A percentile compares a stretch with the other conserved stretches of the same genome.
phyloP scores from a whole-genome alignment of 2,113 vertebrate genomes.

The Eurypyga helias region DNA sequence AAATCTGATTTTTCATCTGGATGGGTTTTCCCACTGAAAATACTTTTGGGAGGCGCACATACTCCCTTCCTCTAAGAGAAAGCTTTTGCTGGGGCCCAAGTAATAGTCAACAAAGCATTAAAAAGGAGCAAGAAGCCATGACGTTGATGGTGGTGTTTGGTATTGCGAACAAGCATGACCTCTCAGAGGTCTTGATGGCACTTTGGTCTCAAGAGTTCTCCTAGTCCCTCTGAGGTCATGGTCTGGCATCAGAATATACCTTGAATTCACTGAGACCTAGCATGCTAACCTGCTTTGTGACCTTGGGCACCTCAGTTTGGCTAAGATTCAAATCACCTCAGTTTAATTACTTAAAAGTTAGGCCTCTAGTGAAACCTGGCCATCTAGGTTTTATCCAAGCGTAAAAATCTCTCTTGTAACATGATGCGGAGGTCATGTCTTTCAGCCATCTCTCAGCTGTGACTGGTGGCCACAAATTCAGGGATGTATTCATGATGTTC shows the following conservation, averaged over 20 bases:
- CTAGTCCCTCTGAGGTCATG: not conserved
- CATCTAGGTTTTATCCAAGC: not conserved
- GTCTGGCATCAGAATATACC: not conserved
- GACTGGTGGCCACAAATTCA: not conserved
- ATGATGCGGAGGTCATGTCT: not conserved
- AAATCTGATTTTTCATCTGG: not conserved
- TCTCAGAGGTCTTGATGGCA: not conserved
- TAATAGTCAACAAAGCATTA: not conserved
- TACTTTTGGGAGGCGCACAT: accelerated
- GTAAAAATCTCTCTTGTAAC: not conserved
- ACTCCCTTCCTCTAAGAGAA: not conserved
- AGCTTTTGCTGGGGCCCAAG: not conserved
- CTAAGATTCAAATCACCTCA: not conserved
- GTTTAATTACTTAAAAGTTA: not conserved
- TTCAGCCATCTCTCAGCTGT: not conserved
- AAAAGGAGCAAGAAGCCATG: not conserved
- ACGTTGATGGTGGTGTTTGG: not conserved
- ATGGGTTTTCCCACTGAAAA: not conserved
- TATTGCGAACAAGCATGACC: accelerated
- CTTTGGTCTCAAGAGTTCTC: not conserved
- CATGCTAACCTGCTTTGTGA: not conserved
- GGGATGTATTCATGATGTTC: not conserved
- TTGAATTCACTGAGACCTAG: not conserved
- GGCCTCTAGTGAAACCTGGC: not conserved
- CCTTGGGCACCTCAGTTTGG: not conserved